Conservation (phyloP, 2,113 vertebrate species). For the Poicephalus meyeri region DNA sequence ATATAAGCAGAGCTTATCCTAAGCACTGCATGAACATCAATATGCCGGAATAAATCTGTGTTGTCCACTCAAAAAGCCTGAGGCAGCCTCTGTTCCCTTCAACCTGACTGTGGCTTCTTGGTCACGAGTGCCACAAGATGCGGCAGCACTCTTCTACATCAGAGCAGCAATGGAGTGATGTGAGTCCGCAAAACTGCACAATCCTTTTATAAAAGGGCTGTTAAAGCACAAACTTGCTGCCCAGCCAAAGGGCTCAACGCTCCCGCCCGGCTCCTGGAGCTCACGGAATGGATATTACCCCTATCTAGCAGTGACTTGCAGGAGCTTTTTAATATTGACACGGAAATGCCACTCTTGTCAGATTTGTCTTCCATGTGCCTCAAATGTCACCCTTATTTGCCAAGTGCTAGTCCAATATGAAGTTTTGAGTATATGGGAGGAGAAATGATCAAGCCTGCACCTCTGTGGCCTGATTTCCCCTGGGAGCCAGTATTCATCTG, state of each 20-base stretch:
- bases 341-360: background rate
- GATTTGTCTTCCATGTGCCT: constrained; percentile 12
- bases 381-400: constrained; percentile 40
- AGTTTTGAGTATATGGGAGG: background rate
- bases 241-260: background rate
- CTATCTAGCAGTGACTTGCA: background rate
- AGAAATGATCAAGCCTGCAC: background rate
- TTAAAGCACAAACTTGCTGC: background rate
- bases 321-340: constrained; percentile 16
- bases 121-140: background rate
- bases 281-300: background rate
- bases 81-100: background rate
- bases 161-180: rapidly evolving
- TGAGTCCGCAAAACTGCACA: background rate
- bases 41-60: background rate
- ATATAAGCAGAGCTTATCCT: background rate
- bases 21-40: background rate
- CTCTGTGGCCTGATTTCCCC: background rate
- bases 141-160: background rate
- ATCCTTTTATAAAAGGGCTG: background rate
- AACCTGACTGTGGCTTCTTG: background rate
- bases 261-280: background rate
- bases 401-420: background rate
- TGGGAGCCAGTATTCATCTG: rapidly evolving
- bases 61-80: background rate